Conservation (phyloP, 2,888 invertebrate genomes). For the Polydrusus pterygomalis region DNA sequence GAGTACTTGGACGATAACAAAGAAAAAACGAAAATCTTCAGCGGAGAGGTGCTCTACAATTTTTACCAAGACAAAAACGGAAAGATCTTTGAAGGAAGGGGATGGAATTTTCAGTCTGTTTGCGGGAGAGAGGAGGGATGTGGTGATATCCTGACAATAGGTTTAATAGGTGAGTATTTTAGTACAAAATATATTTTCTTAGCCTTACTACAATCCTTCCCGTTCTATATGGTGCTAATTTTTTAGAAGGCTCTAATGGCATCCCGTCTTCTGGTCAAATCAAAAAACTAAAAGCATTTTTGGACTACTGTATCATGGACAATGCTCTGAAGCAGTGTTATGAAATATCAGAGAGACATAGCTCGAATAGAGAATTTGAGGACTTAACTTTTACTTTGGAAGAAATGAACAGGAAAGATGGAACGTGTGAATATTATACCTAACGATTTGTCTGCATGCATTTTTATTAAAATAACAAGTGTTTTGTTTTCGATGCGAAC, state of each 20-base stretch:
- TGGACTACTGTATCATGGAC: conserved; percentile 37
- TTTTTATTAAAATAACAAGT: too few relatives aligned
- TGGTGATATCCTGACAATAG: conserved; percentile 33
- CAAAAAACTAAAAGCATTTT: conserved; percentile 42
- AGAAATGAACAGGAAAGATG: conserved; percentile 15
- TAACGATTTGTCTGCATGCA: background rate
- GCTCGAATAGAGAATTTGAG: conserved; percentile 21
- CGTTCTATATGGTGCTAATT: too few relatives aligned
- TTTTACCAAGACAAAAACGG: conserved; percentile 45
- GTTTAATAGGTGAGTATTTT: conserved; percentile 32
- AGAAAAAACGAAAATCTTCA: conserved; percentile 27
- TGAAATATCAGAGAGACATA: conserved; percentile 18
- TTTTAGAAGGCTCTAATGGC: conserved; percentile 11
- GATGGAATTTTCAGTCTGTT: conserved; percentile 36
- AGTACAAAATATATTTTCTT: background rate
- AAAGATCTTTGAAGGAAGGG: conserved; percentile 48
- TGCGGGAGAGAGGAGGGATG: conserved; percentile 33
- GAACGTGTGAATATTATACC: conserved; percentile 35
- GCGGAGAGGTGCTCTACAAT: conserved; percentile 32
- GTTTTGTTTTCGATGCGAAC: too few relatives aligned
- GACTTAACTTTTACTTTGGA: conserved; percentile 33
- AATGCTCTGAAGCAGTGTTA: conserved; percentile 32
- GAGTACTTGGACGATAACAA: conserved; percentile 33
- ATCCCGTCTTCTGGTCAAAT: conserved; percentile 18
- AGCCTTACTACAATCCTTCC: background rate